Evolutionary conservation across 2,113 vertebrate genomes (phyloP), one percentile per base, ranked within the genome.

Genomic region (Chlamydotis undulata): DNA sequence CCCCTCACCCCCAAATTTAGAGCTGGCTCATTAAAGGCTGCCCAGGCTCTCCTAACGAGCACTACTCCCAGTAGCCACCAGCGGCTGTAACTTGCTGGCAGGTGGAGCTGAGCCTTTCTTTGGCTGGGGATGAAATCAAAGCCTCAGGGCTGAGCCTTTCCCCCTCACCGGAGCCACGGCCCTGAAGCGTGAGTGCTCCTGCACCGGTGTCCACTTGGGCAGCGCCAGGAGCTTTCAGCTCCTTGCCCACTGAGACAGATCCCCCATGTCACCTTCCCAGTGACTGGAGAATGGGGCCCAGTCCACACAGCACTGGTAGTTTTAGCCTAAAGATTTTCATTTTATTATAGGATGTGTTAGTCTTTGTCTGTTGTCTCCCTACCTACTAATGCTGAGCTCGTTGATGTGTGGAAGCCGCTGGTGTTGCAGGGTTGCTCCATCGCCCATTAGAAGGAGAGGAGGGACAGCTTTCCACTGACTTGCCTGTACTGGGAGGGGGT

Each of bases 161-260:
- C 5, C 12, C 70, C 10, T 47, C 56, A 3, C 3, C 3, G 1
- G 22, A 37, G 80, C 68, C 2, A 0, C 7, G 41, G 21, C 77
- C 39, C n/a, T 17, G 16, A 18, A 28, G 55, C 5, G 25, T 3
- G n/a, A 14, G 22, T 14, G 28, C 33, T 74, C 45, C 83, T n/a
- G 24, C 31, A 9, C 10, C 3, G 1, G 37, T 2, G 0, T 4
- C 8, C 9, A 28, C n/a, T 25, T 4, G 0, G 14, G 77, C 35
- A 52, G 45, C 6, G 1, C 64, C 1, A 0, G 33, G 45, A 77
- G 52, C 85, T 29, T 25, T 5, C 29, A 14, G 83, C 24, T 45
- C 41, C 59, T 37, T 22, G 9, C 39, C 73, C 3, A 1, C 15
- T 19, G 59, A 19, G 25, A 8, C 24, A 17, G 21, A 19, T 76